Conservation (phyloP, 1,140 invertebrate genomes). For the Lordiphosa stackelbergi region DNA sequence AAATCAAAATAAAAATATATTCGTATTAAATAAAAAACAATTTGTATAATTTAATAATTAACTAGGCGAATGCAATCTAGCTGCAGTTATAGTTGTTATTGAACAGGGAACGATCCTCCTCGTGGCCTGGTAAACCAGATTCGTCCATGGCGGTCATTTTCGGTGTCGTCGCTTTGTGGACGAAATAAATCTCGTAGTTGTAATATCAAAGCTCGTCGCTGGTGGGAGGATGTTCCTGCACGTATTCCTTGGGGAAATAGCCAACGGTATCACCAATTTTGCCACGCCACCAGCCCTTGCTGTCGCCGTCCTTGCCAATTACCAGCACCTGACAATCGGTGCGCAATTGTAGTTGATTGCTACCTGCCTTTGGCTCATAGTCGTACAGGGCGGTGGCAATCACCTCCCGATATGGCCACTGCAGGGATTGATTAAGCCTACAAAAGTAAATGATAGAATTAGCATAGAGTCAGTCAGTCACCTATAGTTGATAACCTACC, state of each 20-base stretch:
- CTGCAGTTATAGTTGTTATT: constrained; percentile 17
- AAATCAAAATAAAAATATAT: constrained; percentile 15
- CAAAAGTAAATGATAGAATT: not conserved
- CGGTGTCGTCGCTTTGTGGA: constrained; percentile 53
- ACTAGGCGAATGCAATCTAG: constrained; percentile 44
- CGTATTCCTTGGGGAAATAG: constrained; percentile 83
- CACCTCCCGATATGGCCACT: constrained; percentile 87
- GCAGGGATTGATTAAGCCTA: constrained; percentile 85
- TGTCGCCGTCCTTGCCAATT: constrained; percentile 86
- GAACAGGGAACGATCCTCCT: constrained; percentile 3
- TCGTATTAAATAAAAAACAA: constrained; percentile 25
- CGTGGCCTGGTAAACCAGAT: not conserved
- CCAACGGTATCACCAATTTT: constrained; percentile 83
- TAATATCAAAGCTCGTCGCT: constrained; percentile 77
- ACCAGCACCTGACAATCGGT: constrained; percentile 88
- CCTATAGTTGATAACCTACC: constrained; percentile 77
- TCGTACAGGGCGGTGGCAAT: constrained; percentile 87
- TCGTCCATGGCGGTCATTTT: constrained; percentile 47
- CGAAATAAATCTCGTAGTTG: constrained; percentile 73
- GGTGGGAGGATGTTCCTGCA: constrained; percentile 77
- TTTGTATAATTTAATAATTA: constrained; percentile 33
- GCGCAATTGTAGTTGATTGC: constrained; percentile 86
- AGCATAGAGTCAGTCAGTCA: not conserved
- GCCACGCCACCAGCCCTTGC: constrained; percentile 91
- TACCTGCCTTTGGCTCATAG: constrained; percentile 83